phyloP scores from a whole-genome alignment of 2,113 vertebrate genomes.

The Hydrochoerus hydrochaeris region DNA sequence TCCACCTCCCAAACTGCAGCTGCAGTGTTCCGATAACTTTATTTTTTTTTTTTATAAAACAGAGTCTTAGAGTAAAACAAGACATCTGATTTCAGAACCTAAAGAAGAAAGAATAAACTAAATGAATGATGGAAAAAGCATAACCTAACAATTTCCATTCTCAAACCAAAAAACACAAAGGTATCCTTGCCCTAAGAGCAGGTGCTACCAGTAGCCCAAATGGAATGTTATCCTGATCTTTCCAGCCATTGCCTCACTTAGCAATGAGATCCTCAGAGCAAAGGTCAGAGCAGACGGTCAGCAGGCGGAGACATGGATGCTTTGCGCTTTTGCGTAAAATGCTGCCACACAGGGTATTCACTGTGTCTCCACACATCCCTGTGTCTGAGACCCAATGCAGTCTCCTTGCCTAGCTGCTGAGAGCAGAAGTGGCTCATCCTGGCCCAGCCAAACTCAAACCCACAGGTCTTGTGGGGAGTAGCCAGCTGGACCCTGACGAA shows the following conservation, averaged over 20 bases:
- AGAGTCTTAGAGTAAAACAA: constrained; percentile 61
- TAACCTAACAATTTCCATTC: constrained; percentile 41
- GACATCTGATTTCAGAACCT: constrained; percentile 71
- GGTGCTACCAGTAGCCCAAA: constrained; percentile 32
- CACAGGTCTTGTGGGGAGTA: constrained; percentile 68
- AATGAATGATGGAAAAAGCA: constrained; percentile 54
- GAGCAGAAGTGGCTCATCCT: constrained; percentile 20
- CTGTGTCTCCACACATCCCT: constrained; percentile 29
- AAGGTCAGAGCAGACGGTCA: constrained; percentile 46
- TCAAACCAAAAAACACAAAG: background rate
- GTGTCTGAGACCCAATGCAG: constrained; percentile 27
- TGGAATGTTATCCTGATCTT: constrained; percentile 45
- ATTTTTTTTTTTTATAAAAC: constrained; percentile 25
- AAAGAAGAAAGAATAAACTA: constrained; percentile 59
- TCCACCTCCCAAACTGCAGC: constrained; percentile 71
- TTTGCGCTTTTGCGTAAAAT: background rate
- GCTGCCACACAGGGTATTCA: background rate
- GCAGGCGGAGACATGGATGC: constrained; percentile 44
- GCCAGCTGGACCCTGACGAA: constrained; percentile 80
- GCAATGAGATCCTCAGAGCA: constrained; percentile 69
- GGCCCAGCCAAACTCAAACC: constrained; percentile 68
- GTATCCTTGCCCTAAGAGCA: constrained; percentile 50
- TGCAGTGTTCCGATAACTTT: constrained; percentile 49
- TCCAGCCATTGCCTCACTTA: constrained; percentile 53
- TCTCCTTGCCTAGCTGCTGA: constrained; percentile 62